Base-by-base conservation (phyloP, 2,113 vertebrate genomes). In the Leucoraja erinaceus region DNA sequence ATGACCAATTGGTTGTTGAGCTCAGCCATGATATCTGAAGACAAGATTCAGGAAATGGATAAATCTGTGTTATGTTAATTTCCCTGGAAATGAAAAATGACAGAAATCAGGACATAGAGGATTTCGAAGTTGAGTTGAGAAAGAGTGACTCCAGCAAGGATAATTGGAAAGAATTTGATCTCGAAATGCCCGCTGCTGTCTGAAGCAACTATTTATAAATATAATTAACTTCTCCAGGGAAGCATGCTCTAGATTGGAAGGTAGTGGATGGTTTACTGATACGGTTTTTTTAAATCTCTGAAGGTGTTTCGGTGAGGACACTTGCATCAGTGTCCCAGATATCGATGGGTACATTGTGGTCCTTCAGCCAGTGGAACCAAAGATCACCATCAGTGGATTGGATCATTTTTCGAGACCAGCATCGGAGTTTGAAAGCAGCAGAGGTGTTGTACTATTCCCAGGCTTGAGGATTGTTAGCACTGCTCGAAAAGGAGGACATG, bases 251-350 rank as follows among this genome's bases (percentile, higher is more conserved):
- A 31, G 11, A 31, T 12, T 14, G 22, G 59, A 83, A 83, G 11
- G 14, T 63, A 88, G 59, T 63, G 59, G 18, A 33, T 63, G 56
- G 56, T 88, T 63, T 16, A 16, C 59, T 86, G 25, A 63, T 47
- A 47, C 0, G 38, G 0, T 3, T 12, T 2, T 91, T 91, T 38
- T 91, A 72, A 25, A 38, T 0, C 70, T 0, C 93, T 7, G 56
- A 95, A 99, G 98, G 95, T 99, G 99, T 96, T 99, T 99, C 92
- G 98, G 98, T 93, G 99, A 99, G 95, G 99, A 99, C 93, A 97
- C 97, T 68, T 99, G 99, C 93, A 98, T 99, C 94, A 97, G 95
- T 93, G 97, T 99, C 94, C 98, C 98, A 1, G 97, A 98, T 93
- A 95, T 98, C n/a, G 97, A 98, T 0, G 97, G 98, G 0, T 98